phyloP scores from a whole-genome alignment of 2,888 invertebrate genomes.

The Aleiodes leptofemur region DNA sequence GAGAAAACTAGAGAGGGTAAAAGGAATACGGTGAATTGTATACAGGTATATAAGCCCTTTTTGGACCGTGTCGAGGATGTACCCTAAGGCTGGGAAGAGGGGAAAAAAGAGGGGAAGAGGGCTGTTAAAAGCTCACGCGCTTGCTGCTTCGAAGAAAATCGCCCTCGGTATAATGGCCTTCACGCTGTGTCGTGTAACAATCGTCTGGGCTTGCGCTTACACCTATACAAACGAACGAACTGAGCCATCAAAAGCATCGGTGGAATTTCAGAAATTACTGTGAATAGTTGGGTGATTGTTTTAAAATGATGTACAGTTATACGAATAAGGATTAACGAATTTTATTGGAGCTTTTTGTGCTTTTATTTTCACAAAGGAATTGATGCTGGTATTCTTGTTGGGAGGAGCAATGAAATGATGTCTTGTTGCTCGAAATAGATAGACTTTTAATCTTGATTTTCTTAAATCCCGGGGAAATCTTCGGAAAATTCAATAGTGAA shows the following conservation, averaged over 20 bases:
- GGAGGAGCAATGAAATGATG: too few relatives aligned
- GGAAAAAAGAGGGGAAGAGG: background rate
- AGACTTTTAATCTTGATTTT: too few relatives aligned
- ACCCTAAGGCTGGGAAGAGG: background rate
- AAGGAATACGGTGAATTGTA: background rate
- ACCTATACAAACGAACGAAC: constrained; percentile 22
- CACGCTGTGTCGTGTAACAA: constrained; percentile 50
- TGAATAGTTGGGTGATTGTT: constrained; percentile 9
- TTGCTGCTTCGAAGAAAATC: constrained; percentile 50
- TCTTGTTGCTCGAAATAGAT: too few relatives aligned
- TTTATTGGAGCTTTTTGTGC: too few relatives aligned
- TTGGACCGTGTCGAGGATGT: constrained; percentile 8
- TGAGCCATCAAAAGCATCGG: constrained; percentile 52
- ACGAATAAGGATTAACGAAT: background rate
- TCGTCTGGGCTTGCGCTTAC: constrained; percentile 34
- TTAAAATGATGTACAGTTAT: constrained; percentile 3
- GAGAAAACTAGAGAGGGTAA: background rate
- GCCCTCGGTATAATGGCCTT: constrained; percentile 49
- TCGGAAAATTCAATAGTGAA: too few relatives aligned
- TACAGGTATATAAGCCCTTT: constrained; percentile 20
- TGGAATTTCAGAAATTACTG: constrained; percentile 33
- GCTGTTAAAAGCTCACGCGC: constrained; percentile 50
- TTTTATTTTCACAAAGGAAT: too few relatives aligned
- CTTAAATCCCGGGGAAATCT: too few relatives aligned
- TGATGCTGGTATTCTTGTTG: too few relatives aligned